Evolutionary conservation across 2,797 vertebrate genomes (phyloP).

Genomic region (Scolopax bukidnonensis): DNA sequence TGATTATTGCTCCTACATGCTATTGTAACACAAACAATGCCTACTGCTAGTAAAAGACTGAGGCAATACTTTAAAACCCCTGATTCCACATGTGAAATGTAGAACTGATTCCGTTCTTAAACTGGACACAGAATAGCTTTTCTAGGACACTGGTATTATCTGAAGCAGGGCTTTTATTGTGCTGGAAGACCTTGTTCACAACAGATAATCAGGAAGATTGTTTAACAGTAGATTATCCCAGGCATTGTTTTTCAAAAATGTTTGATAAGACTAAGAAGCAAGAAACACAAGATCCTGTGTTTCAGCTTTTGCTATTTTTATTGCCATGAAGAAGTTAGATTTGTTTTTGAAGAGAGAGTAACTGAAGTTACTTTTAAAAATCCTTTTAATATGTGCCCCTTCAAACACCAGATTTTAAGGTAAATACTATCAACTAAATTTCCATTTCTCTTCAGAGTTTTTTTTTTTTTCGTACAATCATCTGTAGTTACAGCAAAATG

Average conservation of each 20-base stretch:
- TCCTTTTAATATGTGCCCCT: neutral
- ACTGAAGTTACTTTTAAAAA: neutral
- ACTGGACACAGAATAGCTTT: neutral
- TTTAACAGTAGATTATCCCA: constrained; percentile 6
- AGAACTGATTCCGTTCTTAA: neutral
- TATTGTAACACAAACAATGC: neutral
- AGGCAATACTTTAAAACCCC: neutral
- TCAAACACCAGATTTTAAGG: neutral
- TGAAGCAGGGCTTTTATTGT: neutral
- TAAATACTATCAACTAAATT: neutral
- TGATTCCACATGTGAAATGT: neutral
- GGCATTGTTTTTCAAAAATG: neutral
- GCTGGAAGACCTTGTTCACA: neutral
- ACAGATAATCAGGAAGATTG: constrained; percentile 12
- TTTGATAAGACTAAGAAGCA: neutral
- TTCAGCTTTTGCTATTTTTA: neutral
- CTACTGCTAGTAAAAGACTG: neutral
- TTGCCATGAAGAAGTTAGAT: neutral
- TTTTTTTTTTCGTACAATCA: neutral
- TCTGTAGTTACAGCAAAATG: neutral
- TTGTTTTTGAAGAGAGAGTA: neutral
- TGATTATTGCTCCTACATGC: neutral
- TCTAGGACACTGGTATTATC: neutral
- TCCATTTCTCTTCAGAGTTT: neutral
- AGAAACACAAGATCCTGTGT: neutral